Evolutionary conservation across 2,113 vertebrate species (phyloP).

Genomic region (Phaetusa simplex): DNA sequence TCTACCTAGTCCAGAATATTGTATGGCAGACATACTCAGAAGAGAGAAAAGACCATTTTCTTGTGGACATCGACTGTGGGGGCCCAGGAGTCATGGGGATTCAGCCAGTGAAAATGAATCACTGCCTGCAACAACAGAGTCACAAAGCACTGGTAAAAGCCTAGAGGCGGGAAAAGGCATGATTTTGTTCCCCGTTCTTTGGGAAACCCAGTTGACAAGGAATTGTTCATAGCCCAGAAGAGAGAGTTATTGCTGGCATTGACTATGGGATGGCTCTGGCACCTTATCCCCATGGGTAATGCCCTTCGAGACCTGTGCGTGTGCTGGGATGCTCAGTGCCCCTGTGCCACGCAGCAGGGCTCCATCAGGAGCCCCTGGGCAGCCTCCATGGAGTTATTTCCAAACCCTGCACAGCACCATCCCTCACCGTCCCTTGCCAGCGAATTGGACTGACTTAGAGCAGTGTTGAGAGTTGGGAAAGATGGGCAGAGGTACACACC

Average conservation of each 20-base stretch:
- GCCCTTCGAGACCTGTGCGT: background rate
- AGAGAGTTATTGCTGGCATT: background rate
- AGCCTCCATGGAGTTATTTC: background rate
- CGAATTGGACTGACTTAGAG: background rate
- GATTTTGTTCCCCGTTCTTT: background rate
- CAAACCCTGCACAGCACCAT: background rate
- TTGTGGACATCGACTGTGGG: background rate
- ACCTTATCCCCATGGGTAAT: background rate
- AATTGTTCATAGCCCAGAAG: background rate
- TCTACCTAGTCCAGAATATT: background rate
- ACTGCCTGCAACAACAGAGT: background rate
- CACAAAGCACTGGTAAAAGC: background rate
- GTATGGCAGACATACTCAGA: background rate
- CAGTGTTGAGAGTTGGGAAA: background rate
- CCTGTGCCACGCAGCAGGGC: background rate
- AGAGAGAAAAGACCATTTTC: background rate
- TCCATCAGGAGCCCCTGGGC: background rate
- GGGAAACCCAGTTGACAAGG: background rate
- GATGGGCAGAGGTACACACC: background rate
- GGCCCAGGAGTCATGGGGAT: background rate
- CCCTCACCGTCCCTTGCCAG: background rate
- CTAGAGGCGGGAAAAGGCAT: background rate
- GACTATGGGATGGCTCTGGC: background rate
- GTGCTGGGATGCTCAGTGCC: background rate
- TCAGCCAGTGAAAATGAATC: background rate